A percentile compares a stretch with the other conserved stretches of the same genome.
Evolutionary conservation across 2,113 vertebrate species (phyloP).

Genomic region (Piliocolobus tephrosceles): DNA sequence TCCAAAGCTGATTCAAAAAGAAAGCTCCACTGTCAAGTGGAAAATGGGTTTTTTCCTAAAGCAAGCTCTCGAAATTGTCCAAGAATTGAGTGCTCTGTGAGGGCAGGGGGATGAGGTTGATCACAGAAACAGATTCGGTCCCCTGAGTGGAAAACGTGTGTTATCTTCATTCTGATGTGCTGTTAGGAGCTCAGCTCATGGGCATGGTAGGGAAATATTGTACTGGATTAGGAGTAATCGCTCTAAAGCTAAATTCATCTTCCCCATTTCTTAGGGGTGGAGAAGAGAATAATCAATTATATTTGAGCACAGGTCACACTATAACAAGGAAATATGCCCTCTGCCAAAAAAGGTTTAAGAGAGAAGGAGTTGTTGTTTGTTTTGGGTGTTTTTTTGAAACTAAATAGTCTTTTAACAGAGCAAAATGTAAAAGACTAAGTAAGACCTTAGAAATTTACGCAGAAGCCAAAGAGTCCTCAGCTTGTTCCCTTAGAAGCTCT

Average conservation of each 20-base stretch:
- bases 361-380: not conserved
- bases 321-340: not conserved
- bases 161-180: not conserved
- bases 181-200: not conserved
- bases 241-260: not conserved
- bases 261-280: not conserved
- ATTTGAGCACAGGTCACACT: not conserved
- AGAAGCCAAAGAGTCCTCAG: not conserved
- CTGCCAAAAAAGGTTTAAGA: not conserved
- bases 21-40: not conserved
- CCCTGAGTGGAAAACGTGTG: not conserved
- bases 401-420: not conserved
- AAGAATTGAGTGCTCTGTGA: not conserved
- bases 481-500: not conserved
- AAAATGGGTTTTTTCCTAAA: slow-evolving; percentile 35
- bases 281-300: not conserved
- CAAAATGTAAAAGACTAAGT: slow-evolving; percentile 1
- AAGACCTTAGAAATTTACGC: not conserved
- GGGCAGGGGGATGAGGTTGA: not conserved
- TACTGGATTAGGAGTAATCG: not conserved
- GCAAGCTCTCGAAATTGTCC: not conserved
- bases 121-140: not conserved
- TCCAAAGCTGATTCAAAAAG: slow-evolving; percentile 37
- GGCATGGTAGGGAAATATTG: rapidly evolving
- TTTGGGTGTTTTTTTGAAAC: not conserved